phyloP scores from a whole-genome alignment of 1,140 invertebrate genomes.

The Drosophila pseudoananassae region DNA sequence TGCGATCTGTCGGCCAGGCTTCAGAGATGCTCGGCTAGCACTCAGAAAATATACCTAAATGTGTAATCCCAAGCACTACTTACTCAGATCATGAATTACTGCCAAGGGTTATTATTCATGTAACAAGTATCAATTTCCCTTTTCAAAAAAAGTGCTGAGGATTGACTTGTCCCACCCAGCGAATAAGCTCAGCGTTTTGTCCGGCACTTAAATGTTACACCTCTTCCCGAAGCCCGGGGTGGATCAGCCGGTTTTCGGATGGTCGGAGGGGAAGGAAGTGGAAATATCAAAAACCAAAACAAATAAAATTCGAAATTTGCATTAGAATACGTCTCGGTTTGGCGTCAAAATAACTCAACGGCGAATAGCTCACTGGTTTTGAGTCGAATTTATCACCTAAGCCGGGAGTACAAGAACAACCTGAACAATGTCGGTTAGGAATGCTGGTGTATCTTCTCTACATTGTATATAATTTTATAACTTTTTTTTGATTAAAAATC shows the following conservation, averaged over 20 bases:
- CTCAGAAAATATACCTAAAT: not conserved
- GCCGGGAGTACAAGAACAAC: conserved; percentile 31
- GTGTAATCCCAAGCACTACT: not conserved
- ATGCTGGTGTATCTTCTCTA: conserved; percentile 29
- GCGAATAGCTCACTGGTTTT: conserved; percentile 48
- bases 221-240: conserved; percentile 10
- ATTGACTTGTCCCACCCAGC: conserved; percentile 24
- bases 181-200: conserved; percentile 15
- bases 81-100: not conserved
- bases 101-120: not conserved
- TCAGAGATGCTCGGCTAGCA: conserved; percentile 29
- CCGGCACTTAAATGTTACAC: conserved; percentile 42
- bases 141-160: conserved; percentile 1
- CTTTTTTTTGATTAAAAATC: conserved; percentile 50
- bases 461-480: conserved; percentile 48
- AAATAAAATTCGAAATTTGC: conserved; percentile 56
- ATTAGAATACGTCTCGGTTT: conserved; percentile 54
- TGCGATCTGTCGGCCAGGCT: too few relatives aligned
- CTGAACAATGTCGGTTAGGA: conserved; percentile 25
- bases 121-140: conserved; percentile 17
- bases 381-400: conserved; percentile 43
- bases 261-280: not conserved
- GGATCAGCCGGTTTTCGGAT: conserved; percentile 36
- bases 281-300: conserved; percentile 43
- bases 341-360: conserved; percentile 53